Evolutionary conservation across 2,113 vertebrate genomes (phyloP), one percentile per base, ranked within the genome.

Genomic region (Nettapus auritus): DNA sequence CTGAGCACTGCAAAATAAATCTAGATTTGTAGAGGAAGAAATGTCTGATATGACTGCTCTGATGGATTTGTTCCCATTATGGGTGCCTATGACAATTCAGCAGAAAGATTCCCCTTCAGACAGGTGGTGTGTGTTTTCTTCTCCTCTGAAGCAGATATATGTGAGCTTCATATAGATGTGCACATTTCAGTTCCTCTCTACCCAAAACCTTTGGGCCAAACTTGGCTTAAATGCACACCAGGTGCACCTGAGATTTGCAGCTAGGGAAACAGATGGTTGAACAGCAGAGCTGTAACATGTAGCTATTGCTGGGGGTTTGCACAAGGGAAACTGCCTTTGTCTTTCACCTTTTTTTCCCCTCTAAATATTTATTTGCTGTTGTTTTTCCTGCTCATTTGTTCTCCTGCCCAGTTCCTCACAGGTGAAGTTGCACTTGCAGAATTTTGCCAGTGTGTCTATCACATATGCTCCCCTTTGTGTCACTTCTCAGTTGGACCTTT

Each of bases 11-110:
- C n/a, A 34, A 22, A 77, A 63, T 11, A 15, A 42, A 63, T 26
- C 20, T 46, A 48, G 75, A 73, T 60, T 88, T 82, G 26, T 26
- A 59, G 60, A 50, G 20, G 38, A 70, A 64, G 63, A 66, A 70
- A 44, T 0, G 0, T 14, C n/a, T 33, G 50, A 23, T 59, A 6
- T 0, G 14, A 34, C 66, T 81, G 34, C 36, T 93, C 13, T 46
- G 20, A 78, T 50, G 46, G n/a, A n/a, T 82, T 73, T 87, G 40
- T 80, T 68, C 71, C 38, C 8, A 17, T 52, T 70, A 40, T 75
- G 22, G 48, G 17, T 75, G n/a, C 3, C 11, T 63, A 7, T 25
- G 68, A n/a, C 33, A 64, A 6, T 69, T 80, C 28, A 64, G 13
- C 25, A n/a, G 59, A 31, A 79, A 50, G 36, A 23, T 55, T 76